These are phyloP conservation scores for Limonius californicus DNA, from an alignment of 1,140 invertebrate species.

Conservation along the genomic window DNA sequence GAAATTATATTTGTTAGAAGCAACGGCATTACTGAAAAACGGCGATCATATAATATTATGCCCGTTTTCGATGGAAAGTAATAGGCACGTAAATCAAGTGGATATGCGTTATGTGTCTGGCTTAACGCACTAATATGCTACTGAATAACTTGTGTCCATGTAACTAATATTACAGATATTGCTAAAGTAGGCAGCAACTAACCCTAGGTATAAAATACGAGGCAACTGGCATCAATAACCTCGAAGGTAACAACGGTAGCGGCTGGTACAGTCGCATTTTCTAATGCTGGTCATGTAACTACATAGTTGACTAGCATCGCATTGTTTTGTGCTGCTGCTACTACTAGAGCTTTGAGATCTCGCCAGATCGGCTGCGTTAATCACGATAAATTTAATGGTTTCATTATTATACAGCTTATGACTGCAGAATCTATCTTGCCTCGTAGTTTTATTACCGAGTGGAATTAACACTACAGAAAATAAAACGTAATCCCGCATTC, in stretches of 20 bases:
- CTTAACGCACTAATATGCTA: not conserved
- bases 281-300: constrained; percentile 21
- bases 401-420: constrained; percentile 16
- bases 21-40: too few species aligned
- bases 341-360: constrained; percentile 1
- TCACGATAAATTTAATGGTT: constrained; percentile 19
- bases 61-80: not conserved
- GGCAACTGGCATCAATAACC: constrained; percentile 17
- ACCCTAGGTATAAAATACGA: not conserved
- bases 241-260: constrained; percentile 15
- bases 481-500: constrained; percentile 5
- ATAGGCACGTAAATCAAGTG: constrained; percentile 1
- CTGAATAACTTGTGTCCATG: not conserved
- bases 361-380: constrained; percentile 15
- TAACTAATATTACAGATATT: constrained; percentile 11
- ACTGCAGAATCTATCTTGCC: constrained; percentile 1
- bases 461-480: constrained; percentile 15
- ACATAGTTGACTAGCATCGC: constrained; percentile 3
- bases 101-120: not conserved
- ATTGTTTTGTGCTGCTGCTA: constrained; percentile 13
- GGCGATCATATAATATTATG: not conserved
- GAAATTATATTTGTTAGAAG: too few species aligned
- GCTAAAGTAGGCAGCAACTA: constrained; percentile 7
- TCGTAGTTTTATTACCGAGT: constrained; percentile 2
- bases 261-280: constrained; percentile 16